phyloP scores from a whole-genome alignment of 2,888 invertebrate genomes.

The Sesia apiformis region DNA sequence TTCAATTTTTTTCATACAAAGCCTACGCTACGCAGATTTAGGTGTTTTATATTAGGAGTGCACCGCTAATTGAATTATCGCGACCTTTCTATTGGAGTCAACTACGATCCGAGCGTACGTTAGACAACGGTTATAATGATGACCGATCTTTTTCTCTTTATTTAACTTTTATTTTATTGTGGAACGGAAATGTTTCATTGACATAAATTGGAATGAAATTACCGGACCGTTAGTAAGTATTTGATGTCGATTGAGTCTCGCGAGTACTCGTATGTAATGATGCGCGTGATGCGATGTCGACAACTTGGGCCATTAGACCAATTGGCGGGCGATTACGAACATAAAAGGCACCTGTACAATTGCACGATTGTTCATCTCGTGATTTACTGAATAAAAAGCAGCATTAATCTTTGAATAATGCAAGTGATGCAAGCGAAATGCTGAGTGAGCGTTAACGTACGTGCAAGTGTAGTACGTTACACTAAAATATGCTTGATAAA shows the following conservation, averaged over 20 bases:
- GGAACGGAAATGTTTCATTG: constrained; percentile 26
- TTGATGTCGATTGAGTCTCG: constrained; percentile 6
- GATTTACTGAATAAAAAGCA: constrained; percentile 14
- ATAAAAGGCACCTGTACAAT: constrained; percentile 26
- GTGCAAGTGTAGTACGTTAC: neutral
- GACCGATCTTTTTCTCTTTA: neutral
- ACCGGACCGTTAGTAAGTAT: constrained; percentile 18
- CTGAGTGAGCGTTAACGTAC: neutral
- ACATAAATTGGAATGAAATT: constrained; percentile 4
- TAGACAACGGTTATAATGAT: neutral
- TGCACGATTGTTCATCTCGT: constrained; percentile 15
- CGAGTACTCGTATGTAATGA: constrained; percentile 1
- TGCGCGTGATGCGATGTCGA: constrained; percentile 23
- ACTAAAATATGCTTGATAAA: neutral
- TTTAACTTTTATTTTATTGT: constrained; percentile 20
- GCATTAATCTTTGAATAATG: constrained; percentile 10
- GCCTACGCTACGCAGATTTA: neutral
- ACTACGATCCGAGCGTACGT: constrained; percentile 21
- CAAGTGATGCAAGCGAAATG: neutral
- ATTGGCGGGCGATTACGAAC: constrained; percentile 35
- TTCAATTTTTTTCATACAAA: neutral
- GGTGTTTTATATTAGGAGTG: constrained; percentile 26
- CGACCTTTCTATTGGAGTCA: constrained; percentile 64
- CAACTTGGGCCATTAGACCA: constrained; percentile 30
- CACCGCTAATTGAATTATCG: constrained; percentile 51